Evolutionary conservation across 2,113 vertebrate species (phyloP).

Genomic region (Daubentonia madagascariensis): DNA sequence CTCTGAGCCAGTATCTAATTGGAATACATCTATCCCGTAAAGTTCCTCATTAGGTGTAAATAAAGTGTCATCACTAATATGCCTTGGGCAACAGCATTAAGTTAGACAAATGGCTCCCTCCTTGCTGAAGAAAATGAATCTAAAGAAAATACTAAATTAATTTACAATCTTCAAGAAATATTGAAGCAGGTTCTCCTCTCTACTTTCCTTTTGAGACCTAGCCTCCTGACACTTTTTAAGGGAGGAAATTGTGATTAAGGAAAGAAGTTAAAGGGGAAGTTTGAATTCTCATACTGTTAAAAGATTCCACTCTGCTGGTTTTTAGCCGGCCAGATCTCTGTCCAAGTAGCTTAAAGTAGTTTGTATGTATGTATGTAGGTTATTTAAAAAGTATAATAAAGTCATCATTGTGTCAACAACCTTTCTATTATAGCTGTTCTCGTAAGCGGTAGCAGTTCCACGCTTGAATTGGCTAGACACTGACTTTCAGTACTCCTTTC

Average conservation of each 20-base stretch:
- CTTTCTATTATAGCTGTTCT: neutral
- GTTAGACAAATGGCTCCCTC: neutral
- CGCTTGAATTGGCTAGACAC: rapidly evolving
- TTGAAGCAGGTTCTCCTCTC: neutral
- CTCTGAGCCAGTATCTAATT: neutral
- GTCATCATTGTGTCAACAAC: too few relatives aligned
- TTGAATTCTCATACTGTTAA: neutral
- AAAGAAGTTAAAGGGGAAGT: neutral
- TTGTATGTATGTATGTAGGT: neutral
- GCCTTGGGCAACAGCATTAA: neutral
- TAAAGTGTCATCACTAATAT: neutral
- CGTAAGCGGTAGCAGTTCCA: neutral
- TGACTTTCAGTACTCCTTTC: neutral
- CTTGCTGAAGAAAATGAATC: neutral
- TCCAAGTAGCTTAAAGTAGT: neutral
- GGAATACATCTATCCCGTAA: neutral
- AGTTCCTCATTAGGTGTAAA: neutral
- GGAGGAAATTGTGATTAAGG: neutral
- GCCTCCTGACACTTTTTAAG: neutral
- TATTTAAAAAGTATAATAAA: neutral
- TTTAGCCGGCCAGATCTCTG: neutral
- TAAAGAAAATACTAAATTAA: neutral
- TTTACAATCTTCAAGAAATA: neutral
- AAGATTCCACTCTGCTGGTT: neutral
- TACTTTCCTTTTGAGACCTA: neutral